Conservation (phyloP, 2,888 invertebrate genomes). For the Melinopterus prodromus region DNA sequence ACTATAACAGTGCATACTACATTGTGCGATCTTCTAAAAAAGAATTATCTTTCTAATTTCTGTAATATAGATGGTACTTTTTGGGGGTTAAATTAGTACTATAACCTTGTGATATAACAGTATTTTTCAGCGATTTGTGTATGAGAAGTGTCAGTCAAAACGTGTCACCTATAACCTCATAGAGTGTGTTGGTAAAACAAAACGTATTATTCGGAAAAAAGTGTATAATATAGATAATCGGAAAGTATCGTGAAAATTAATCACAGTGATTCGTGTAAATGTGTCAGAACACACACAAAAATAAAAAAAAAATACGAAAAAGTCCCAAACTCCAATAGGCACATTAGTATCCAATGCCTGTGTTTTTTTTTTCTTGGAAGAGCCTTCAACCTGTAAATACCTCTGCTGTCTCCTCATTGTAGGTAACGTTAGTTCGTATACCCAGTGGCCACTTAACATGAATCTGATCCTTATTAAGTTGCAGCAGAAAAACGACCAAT, state of each 20-base stretch:
- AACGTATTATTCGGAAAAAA: conserved; percentile 35
- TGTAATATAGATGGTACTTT: conserved; percentile 34
- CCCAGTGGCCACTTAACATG: conserved; percentile 98
- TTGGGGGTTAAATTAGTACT: not conserved
- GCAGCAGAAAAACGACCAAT: conserved; percentile 97
- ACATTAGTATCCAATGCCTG: conserved; percentile 56
- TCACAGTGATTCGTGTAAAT: conserved; percentile 35
- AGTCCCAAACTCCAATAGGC: conserved; percentile 52
- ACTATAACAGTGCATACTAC: not conserved
- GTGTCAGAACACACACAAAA: conserved; percentile 34
- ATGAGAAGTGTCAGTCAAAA: conserved; percentile 16
- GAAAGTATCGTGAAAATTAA: conserved; percentile 36
- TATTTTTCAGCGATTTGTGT: not conserved
- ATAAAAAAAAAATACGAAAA: conserved; percentile 35
- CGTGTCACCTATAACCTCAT: conserved; percentile 36
- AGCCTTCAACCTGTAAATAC: conserved; percentile 62
- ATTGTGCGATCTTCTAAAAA: not conserved
- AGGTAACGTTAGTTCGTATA: conserved; percentile 94
- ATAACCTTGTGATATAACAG: conserved; percentile 13
- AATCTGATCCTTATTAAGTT: conserved; percentile 98
- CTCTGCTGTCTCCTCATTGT: conserved; percentile 92
- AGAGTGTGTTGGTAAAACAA: conserved; percentile 31
- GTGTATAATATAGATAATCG: conserved; percentile 27
- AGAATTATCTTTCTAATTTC: not conserved
- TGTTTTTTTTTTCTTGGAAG: conserved; percentile 35